Evolutionary conservation across 2,888 invertebrate genomes (phyloP).

Genomic region (Drosophila multiciliata): DNA sequence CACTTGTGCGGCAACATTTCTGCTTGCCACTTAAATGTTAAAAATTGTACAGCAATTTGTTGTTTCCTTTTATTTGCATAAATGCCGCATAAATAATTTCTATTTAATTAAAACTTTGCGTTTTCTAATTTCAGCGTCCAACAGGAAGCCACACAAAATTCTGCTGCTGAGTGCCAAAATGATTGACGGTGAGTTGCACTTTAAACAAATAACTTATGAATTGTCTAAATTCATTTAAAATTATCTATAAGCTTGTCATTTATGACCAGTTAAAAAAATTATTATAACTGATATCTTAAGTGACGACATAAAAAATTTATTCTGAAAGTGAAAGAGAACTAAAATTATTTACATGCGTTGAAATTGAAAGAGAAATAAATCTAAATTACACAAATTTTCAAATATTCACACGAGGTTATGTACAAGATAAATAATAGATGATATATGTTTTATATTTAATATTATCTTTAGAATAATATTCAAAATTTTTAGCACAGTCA

Average conservation of each 20-base stretch:
- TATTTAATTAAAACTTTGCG: conserved; percentile 70
- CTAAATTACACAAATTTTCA: neutral
- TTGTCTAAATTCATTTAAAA: neutral
- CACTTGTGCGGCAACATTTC: conserved; percentile 65
- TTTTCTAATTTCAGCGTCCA: conserved; percentile 41
- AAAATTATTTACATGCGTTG: neutral
- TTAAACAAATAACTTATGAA: conserved; percentile 1
- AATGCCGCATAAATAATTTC: conserved; percentile 69
- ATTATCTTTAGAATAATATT: neutral
- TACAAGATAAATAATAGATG: neutral
- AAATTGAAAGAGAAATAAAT: neutral
- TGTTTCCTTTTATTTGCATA: conserved; percentile 49
- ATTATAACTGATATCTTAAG: neutral
- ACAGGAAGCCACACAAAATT: conserved; percentile 3
- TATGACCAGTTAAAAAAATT: neutral
- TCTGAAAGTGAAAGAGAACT: neutral
- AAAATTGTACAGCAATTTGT: conserved; percentile 62
- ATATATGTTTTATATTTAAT: neutral
- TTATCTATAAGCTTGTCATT: neutral
- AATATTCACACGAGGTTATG: neutral
- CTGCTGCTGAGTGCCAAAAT: conserved; percentile 26
- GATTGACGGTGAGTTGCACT: conserved; percentile 49
- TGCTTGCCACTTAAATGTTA: conserved; percentile 66
- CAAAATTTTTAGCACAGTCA: neutral
- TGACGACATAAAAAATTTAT: neutral